Conservation (phyloP, 2,797 vertebrate genomes). For the Peromyscus eremicus region DNA sequence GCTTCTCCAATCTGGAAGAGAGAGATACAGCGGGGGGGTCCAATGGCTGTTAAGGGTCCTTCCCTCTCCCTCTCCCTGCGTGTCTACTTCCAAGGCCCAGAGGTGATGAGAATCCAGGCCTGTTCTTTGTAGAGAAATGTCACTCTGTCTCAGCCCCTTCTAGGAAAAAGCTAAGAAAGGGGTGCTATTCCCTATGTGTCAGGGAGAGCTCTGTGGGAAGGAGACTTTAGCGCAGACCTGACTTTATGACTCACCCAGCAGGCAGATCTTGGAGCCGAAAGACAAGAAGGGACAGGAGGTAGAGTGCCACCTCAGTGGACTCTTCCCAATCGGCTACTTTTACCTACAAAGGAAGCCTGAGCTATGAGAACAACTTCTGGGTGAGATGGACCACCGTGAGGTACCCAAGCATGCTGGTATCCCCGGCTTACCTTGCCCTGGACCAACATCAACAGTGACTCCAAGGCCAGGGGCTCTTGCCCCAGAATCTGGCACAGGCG, state of each 20-base stretch:
- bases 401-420: background rate
- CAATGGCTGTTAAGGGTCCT: background rate
- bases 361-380: constrained; percentile 54
- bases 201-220: background rate
- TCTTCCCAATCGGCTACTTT: constrained; percentile 74
- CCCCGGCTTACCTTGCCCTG: constrained; percentile 85
- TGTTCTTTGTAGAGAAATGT: constrained; percentile 53
- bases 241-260: constrained; percentile 82
- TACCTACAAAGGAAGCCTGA: constrained; percentile 82
- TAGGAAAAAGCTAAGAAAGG: background rate
- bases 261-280: constrained; percentile 80
- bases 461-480: constrained; percentile 76
- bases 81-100: background rate
- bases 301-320: constrained; percentile 83
- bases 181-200: background rate
- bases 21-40: background rate
- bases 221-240: background rate
- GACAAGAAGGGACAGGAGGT: constrained; percentile 85
- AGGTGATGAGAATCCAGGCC: constrained; percentile 1
- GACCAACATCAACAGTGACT: constrained; percentile 80
- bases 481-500: constrained; percentile 84
- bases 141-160: background rate
- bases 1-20: constrained; percentile 85
- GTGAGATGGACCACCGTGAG: background rate
- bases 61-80: background rate